Conservation (phyloP, 1,140 invertebrate species). For the Cotesia glomerata region DNA sequence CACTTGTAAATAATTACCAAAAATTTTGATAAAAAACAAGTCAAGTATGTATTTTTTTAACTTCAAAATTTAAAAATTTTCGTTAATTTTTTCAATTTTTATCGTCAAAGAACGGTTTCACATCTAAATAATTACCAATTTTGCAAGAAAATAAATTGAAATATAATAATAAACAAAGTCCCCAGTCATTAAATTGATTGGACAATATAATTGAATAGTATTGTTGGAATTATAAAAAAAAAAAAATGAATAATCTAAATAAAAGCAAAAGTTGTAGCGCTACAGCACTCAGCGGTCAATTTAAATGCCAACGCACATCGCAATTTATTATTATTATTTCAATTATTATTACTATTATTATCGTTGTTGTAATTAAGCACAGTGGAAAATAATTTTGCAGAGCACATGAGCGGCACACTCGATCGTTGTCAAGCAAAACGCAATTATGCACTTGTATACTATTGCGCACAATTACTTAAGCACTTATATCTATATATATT, state of each 20-base stretch:
- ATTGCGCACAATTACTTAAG: conserved; percentile 11
- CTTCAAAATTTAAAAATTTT: too few species aligned
- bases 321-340: not conserved
- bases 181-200: not conserved
- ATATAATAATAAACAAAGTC: not conserved
- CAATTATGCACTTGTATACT: conserved; percentile 6
- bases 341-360: not conserved
- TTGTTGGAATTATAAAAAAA: not conserved
- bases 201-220: not conserved
- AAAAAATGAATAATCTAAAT: not conserved
- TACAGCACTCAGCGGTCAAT: conserved; percentile 7
- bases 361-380: not conserved
- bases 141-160: not conserved
- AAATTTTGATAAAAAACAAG: too few species aligned
- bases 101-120: too few species aligned
- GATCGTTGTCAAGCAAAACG: not conserved
- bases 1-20: too few species aligned
- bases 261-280: not conserved
- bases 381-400: not conserved
- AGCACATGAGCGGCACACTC: conserved; percentile 2
- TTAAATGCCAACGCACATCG: conserved; percentile 2
- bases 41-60: too few species aligned
- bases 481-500: not conserved
- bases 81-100: too few species aligned
- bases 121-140: too few species aligned